Base-by-base conservation (phyloP, 2,113 vertebrate species). In the Coptodon bakossiorum region DNA sequence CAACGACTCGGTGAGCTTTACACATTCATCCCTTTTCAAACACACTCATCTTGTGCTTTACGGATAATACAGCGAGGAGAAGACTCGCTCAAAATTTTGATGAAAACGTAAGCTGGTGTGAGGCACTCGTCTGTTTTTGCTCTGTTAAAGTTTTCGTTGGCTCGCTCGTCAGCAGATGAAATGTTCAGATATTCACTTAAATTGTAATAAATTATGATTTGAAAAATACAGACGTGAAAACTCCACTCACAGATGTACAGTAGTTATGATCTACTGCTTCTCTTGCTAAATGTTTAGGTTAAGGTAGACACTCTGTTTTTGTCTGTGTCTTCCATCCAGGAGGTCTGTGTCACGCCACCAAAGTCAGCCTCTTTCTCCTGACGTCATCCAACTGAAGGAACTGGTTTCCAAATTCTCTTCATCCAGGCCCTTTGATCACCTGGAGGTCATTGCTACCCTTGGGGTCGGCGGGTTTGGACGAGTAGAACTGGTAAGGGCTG, bases 401-500 rank as follows among this genome's bases (percentile, higher is more conserved):
- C 90, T 91, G 76, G 92, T 96, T 53, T 90, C 93, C 2, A 53
- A 3, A 29, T 95, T 96, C 52, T 66, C 94, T 6, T 27, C 95
- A 3, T 89, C 94, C 56, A 84, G 88, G 6, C 96, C 95, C n/a
- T 96, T 96, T 40, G 92, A 94, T 50, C 92, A 94, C 80, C 92
- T 97, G 76, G 94, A 97, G 31, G 88, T 95, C 34, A 73, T 97
- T 0, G 84, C 96, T 5, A 97, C 96, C 0, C 94, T 97, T 7
- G 96, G 96, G 6, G 95, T 97, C 1, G 96, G 96, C 4, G 96
- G 96, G 3, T 97, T 97, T 40, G 96, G 96, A 29, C 95, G 96
- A 11, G 96, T 97, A 3, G 96, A 97, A 73, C 91, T 97, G 96
- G 96, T 97, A 81, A 93, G 73, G 2, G 1, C 7, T 53, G 57